Conservation (phyloP, 2,888 invertebrate species). For the Mesorhabditis spiculigera region DNA sequence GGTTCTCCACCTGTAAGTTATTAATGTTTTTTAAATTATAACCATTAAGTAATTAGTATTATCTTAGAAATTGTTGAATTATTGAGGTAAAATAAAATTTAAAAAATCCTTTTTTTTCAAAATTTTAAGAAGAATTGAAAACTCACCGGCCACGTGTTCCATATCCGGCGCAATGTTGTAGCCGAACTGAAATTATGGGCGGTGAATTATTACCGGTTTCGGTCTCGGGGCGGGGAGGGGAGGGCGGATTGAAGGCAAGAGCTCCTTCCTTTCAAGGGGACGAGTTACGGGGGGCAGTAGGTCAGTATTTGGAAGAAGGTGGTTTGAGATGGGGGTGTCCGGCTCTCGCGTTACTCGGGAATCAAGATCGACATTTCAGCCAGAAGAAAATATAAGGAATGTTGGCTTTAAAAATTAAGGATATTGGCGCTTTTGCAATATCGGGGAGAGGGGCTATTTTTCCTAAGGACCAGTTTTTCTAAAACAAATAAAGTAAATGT, state of each 20-base stretch:
- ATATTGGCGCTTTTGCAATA: too few species aligned
- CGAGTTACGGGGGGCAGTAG: background rate
- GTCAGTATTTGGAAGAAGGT: background rate
- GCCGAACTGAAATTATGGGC: background rate
- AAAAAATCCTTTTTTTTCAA: background rate
- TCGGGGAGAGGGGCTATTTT: too few species aligned
- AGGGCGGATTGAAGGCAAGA: background rate
- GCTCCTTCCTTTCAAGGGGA: background rate
- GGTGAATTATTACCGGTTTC: background rate
- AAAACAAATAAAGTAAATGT: too few species aligned
- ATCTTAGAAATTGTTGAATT: background rate
- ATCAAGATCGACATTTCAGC: too few species aligned
- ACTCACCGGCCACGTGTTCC: background rate
- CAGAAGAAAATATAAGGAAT: too few species aligned
- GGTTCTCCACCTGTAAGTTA: background rate
- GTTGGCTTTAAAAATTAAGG: too few species aligned
- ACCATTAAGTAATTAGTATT: too few species aligned
- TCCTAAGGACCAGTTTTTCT: too few species aligned
- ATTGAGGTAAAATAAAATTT: background rate
- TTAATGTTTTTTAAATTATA: too few species aligned
- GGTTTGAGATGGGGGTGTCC: background rate
- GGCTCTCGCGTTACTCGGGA: background rate
- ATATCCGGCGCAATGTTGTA: background rate
- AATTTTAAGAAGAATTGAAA: background rate
- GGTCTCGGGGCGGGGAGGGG: background rate